Conservation (phyloP, 2,888 invertebrate species). For the Drosophila infuscata region DNA sequence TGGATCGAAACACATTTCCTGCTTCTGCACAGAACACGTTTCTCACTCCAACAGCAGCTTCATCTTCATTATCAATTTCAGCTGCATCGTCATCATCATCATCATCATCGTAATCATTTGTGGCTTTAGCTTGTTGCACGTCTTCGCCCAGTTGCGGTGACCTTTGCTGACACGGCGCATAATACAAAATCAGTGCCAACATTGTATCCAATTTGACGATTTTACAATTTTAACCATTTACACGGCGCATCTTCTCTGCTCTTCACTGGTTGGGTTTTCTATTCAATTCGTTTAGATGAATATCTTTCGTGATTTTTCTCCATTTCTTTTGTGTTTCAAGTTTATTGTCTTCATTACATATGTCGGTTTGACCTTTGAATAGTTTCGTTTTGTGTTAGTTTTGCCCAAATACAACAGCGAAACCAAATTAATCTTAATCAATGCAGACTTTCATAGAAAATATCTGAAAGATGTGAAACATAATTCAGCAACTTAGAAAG, state of each 20-base stretch:
- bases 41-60: constrained; percentile 32
- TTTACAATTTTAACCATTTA: constrained; percentile 26
- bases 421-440: background rate
- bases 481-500: background rate
- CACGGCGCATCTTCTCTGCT: constrained; percentile 22
- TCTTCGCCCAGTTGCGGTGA: constrained; percentile 49
- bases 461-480: background rate
- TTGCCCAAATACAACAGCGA: background rate
- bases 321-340: background rate
- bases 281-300: constrained; percentile 7
- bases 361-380: background rate
- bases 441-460: background rate
- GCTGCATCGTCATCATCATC: constrained; percentile 23
- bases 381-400: background rate
- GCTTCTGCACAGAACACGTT: constrained; percentile 65
- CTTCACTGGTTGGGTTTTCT: background rate
- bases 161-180: constrained; percentile 60
- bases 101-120: constrained; percentile 37
- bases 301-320: constrained; percentile 1
- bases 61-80: constrained; percentile 38
- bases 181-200: constrained; percentile 52
- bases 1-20: constrained; percentile 52
- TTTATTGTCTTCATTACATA: background rate
- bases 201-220: constrained; percentile 43
- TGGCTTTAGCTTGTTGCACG: constrained; percentile 47